A percentile compares a stretch with the other conserved stretches of the same genome.
These are phyloP conservation scores for Garrulus glandarius DNA, from an alignment of 2,797 vertebrate species.

Conservation along the genomic window DNA sequence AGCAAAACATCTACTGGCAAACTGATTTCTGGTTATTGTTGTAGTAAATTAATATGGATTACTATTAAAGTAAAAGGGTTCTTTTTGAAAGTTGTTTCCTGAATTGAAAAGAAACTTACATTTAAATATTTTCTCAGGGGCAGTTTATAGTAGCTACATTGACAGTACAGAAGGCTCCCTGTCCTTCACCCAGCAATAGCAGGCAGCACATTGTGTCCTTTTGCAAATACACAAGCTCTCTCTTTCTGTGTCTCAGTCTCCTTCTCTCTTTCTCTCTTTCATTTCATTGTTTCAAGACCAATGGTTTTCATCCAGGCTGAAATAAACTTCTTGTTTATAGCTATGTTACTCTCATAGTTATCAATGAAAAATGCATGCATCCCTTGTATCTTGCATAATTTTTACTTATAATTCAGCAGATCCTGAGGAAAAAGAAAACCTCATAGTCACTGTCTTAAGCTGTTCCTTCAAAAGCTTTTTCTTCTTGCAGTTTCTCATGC, in stretches of 20 bases:
- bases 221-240: neutral
- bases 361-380: neutral
- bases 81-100: neutral
- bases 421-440: neutral
- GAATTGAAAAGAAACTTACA: neutral
- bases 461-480: neutral
- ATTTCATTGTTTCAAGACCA: neutral
- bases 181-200: neutral
- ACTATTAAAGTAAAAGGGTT: neutral
- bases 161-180: neutral
- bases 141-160: neutral
- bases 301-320: neutral
- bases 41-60: conserved; percentile 29
- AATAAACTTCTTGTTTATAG: neutral
- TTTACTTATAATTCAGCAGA: neutral
- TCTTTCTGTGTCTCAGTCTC: neutral
- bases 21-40: conserved; percentile 25
- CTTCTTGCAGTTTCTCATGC: neutral
- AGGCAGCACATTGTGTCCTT: neutral
- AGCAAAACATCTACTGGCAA: conserved; percentile 56
- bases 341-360: neutral
- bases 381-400: neutral
- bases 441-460: neutral
- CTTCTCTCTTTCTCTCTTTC: neutral
- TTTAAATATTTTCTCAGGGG: neutral